Evolutionary conservation across 1,140 invertebrate species (phyloP), one percentile per base, ranked within the genome.

Genomic region (Tachypleus tridentatus): DNA sequence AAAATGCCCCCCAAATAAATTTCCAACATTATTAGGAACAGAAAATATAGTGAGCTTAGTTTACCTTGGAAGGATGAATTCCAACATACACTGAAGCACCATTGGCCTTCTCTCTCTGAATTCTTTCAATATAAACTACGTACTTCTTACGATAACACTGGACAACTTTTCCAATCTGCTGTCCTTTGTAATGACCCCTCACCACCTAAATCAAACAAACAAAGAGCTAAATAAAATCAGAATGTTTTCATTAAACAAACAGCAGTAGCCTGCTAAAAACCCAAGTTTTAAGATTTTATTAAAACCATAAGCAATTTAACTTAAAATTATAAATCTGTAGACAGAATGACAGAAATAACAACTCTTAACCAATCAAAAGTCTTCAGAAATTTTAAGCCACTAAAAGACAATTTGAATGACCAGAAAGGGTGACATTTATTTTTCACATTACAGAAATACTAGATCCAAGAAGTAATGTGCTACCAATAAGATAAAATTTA

Each of bases 61-160:
- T 77, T 80, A 95, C 93, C 83, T 99, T 98, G 71, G 94, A 98
- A 70, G 96, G 94, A 77, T 98, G 94, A 77, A 99, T 97, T 72
- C 96, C 96, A 70, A 99, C 94, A 78, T 97, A 93, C 62, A 98
- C 96, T 73, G 91, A 96, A 63, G 95, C 90, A 72, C 95, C 97
- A 77, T 99, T 99, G 57, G 94, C 94, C 76, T 99, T 99, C 79
- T 99, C 96, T 74, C 96, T 84, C 79, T 97, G 95, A 76, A 99
- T 97, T 78, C 96, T 86, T 81, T 99, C 97, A 81, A 99, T 93
- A 79, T 98, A 94, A 68, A 99, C 86, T 59, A 98, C 93, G 80
- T 95, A 99, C 79, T 99, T 98, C 77, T 98, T 99, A 76, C 97
- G 86, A 82, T 99, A 99, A 6, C 92, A 88, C 77, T 97, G 93